Evolutionary conservation across 1,140 invertebrate genomes (phyloP).

Genomic region (Atta texana): DNA sequence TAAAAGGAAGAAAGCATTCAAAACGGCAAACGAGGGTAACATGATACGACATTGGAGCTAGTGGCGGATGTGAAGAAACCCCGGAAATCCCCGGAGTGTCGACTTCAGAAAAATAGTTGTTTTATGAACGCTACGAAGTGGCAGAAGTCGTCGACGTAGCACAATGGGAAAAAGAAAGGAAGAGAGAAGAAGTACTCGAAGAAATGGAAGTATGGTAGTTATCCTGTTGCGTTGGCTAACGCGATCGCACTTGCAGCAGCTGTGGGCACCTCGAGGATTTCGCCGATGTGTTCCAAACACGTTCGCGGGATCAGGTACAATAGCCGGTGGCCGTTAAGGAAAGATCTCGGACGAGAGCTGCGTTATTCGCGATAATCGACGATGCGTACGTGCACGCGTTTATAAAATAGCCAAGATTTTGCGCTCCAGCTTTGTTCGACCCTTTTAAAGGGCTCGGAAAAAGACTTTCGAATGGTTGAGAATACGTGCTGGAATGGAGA

Average conservation of each 20-base stretch:
- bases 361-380: slow-evolving; percentile 79
- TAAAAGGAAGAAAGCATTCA: neutral
- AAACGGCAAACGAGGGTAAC: slow-evolving; percentile 25
- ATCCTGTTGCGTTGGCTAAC: slow-evolving; percentile 57
- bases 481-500: slow-evolving; percentile 15
- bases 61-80: slow-evolving; percentile 74
- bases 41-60: neutral
- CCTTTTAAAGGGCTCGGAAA: slow-evolving; percentile 10
- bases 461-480: slow-evolving; percentile 12
- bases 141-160: slow-evolving; percentile 70
- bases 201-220: slow-evolving; percentile 46
- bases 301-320: slow-evolving; percentile 76
- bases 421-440: neutral
- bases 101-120: slow-evolving; percentile 78
- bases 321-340: slow-evolving; percentile 65
- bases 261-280: slow-evolving; percentile 45
- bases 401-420: slow-evolving; percentile 19
- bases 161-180: slow-evolving; percentile 67
- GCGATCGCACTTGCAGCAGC: slow-evolving; percentile 10
- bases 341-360: slow-evolving; percentile 56
- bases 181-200: slow-evolving; percentile 42
- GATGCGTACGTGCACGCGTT: slow-evolving; percentile 61
- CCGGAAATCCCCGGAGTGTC: slow-evolving; percentile 72
- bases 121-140: slow-evolving; percentile 76
- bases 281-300: slow-evolving; percentile 68